These are phyloP conservation scores for Drosophila infuscata DNA, from an alignment of 2,888 invertebrate genomes.

Conservation along the genomic window DNA sequence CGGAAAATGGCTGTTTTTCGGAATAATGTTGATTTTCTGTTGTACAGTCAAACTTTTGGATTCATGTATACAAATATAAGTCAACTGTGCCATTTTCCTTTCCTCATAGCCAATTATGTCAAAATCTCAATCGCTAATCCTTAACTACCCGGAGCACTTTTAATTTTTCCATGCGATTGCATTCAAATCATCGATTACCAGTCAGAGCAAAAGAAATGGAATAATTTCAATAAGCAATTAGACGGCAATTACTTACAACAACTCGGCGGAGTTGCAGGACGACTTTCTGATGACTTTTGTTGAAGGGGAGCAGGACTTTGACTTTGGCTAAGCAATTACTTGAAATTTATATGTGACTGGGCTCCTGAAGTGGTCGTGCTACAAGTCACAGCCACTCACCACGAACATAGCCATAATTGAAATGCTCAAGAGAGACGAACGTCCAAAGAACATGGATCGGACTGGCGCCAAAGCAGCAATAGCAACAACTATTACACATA, in stretches of 20 bases:
- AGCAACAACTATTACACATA: conserved; percentile 63
- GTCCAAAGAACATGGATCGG: conserved; percentile 51
- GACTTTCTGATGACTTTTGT: conserved; percentile 54
- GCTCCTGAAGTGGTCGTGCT: conserved; percentile 52
- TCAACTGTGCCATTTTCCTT: neutral
- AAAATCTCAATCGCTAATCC: conserved; percentile 17
- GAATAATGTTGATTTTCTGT: neutral
- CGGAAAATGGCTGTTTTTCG: neutral
- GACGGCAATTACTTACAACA: conserved; percentile 77
- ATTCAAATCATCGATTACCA: conserved; percentile 43
- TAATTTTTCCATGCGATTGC: conserved; percentile 29
- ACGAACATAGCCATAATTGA: conserved; percentile 67
- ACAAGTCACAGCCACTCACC: conserved; percentile 38
- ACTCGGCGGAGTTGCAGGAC: conserved; percentile 52
- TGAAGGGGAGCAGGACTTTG: conserved; percentile 51
- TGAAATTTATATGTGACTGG: conserved; percentile 76
- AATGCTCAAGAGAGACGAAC: conserved; percentile 60
- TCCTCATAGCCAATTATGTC: conserved; percentile 17
- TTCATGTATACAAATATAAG: neutral
- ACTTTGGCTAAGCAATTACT: conserved; percentile 68
- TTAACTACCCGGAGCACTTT: conserved; percentile 24
- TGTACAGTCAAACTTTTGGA: neutral
- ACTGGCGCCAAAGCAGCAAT: conserved; percentile 38
- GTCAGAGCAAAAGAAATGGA: conserved; percentile 28
- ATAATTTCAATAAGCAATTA: conserved; percentile 77